A percentile compares a stretch with the other conserved stretches of the same genome.
Evolutionary conservation across 2,113 vertebrate species (phyloP).

Genomic region (Thamnaconus septentrionalis): DNA sequence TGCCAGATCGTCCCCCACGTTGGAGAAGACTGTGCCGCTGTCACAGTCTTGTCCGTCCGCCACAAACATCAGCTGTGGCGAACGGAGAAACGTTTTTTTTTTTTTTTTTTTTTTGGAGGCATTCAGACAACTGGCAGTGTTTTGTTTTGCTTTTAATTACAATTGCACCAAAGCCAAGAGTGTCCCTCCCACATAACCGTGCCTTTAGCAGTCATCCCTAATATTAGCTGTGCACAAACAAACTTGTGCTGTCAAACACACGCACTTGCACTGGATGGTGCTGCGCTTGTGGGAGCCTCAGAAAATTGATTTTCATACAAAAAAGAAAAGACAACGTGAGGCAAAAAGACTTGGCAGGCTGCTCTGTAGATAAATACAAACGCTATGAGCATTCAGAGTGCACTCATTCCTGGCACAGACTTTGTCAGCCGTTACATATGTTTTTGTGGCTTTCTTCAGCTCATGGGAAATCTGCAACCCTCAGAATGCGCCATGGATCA

Average conservation of each 20-base stretch:
- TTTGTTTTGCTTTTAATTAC: background rate
- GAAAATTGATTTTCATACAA: too few relatives aligned
- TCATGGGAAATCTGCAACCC: too few relatives aligned
- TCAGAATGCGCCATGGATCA: too few relatives aligned
- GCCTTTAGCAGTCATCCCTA: slow-evolving; percentile 31
- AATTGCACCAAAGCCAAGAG: slow-evolving; percentile 37
- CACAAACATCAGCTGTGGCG: slow-evolving; percentile 18
- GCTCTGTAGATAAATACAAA: background rate
- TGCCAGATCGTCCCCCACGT: slow-evolving; percentile 27
- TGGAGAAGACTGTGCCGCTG: slow-evolving; percentile 19
- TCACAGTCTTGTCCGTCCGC: too few relatives aligned
- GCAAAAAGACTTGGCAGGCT: background rate
- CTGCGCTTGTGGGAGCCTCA: slow-evolving; percentile 18
- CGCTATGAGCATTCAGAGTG: too few relatives aligned
- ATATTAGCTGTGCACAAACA: slow-evolving; percentile 13
- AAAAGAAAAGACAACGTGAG: too few relatives aligned
- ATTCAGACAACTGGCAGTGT: slow-evolving; percentile 31
- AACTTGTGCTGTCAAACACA: background rate
- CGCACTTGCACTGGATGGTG: slow-evolving; percentile 24
- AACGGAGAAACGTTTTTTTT: background rate
- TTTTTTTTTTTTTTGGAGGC: slow-evolving; percentile 15
- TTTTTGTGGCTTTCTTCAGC: too few relatives aligned
- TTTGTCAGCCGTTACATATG: too few relatives aligned
- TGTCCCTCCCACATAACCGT: slow-evolving; percentile 48
- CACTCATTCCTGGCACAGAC: too few relatives aligned